Evolutionary conservation across 2,113 vertebrate species (phyloP).

Genomic region (Tamias sibiricus): DNA sequence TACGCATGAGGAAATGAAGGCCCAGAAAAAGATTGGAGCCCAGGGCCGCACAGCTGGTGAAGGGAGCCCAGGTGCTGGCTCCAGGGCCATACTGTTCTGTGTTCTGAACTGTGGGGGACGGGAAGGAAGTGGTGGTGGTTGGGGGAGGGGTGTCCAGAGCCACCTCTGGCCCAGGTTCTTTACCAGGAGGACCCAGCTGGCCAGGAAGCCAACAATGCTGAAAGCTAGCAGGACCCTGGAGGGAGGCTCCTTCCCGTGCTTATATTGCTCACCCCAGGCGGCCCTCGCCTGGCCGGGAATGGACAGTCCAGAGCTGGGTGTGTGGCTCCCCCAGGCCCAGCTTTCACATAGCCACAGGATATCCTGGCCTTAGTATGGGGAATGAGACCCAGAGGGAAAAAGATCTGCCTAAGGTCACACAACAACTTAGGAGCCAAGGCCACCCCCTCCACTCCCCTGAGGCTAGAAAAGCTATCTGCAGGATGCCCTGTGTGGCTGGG

Average conservation of each 20-base stretch:
- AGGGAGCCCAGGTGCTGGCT: not conserved
- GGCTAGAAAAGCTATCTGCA: not conserved
- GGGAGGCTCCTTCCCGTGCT: not conserved
- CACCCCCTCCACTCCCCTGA: accelerated
- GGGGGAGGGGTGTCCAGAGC: not conserved
- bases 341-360: not conserved
- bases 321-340: not conserved
- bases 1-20: not conserved
- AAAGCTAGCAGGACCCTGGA: not conserved
- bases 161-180: not conserved
- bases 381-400: not conserved
- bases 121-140: not conserved
- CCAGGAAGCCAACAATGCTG: not conserved
- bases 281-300: not conserved
- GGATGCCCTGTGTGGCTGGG: accelerated
- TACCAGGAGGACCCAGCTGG: constrained; percentile 37
- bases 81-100: not conserved
- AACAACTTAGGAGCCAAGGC: not conserved
- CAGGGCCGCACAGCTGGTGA: not conserved
- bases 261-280: not conserved
- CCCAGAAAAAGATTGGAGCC: not conserved
- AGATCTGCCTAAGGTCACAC: not conserved
- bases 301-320: not conserved
- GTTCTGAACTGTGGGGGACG: not conserved
- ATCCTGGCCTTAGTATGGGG: not conserved